Conservation (phyloP, 2,888 invertebrate genomes). For the Cheilosia soror region DNA sequence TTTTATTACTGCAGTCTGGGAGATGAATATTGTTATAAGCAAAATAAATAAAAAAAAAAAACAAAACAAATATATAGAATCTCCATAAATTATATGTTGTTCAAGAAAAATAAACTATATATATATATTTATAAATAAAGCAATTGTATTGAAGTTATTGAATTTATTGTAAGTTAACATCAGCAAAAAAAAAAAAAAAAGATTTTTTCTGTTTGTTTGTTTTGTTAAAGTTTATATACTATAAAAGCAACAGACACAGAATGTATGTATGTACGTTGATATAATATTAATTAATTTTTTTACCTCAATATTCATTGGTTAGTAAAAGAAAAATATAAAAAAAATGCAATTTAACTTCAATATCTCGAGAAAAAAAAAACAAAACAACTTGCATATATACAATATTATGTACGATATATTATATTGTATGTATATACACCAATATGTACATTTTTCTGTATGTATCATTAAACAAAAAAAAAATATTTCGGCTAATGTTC, state of each 20-base stretch:
- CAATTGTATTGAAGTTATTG: slow-evolving; percentile 71
- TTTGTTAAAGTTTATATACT: slow-evolving; percentile 74
- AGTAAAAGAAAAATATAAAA: slow-evolving; percentile 63
- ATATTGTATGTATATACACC: slow-evolving; percentile 78
- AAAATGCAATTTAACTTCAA: slow-evolving; percentile 66
- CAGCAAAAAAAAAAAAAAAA: slow-evolving; percentile 34
- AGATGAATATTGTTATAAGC: slow-evolving; percentile 66
- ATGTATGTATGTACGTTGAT: slow-evolving; percentile 65
- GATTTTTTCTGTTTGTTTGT: slow-evolving; percentile 55
- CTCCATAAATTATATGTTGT: slow-evolving; percentile 74
- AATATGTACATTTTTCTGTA: slow-evolving; percentile 78
- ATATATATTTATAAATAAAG: slow-evolving; percentile 71
- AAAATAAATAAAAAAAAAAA: slow-evolving; percentile 48
- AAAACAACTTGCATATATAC: slow-evolving; percentile 65
- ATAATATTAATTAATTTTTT: slow-evolving; percentile 73
- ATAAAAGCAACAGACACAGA: slow-evolving; percentile 56
- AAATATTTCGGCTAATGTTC: slow-evolving; percentile 75
- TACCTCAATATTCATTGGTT: slow-evolving; percentile 75
- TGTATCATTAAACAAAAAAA: slow-evolving; percentile 73
- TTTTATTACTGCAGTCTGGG: slow-evolving; percentile 68
- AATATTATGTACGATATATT: slow-evolving; percentile 71
- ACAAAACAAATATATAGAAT: slow-evolving; percentile 54
- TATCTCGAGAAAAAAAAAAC: slow-evolving; percentile 61
- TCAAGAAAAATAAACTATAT: slow-evolving; percentile 49
- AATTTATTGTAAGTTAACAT: slow-evolving; percentile 75